These are phyloP conservation scores for Heliconius melpomene DNA, from an alignment of 1,140 invertebrate species.

Conservation along the genomic window DNA sequence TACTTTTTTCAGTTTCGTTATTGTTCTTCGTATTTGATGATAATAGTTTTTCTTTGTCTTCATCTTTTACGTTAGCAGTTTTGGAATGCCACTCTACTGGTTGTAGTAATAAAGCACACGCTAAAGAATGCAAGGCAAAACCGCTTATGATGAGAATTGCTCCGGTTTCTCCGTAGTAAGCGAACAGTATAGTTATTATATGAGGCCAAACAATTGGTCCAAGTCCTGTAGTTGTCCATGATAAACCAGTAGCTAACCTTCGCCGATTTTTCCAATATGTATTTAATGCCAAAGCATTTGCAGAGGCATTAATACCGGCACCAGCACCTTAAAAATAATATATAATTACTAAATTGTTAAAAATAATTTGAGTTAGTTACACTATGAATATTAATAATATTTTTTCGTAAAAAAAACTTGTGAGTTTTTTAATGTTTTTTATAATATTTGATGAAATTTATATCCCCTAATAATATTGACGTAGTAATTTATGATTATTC, in stretches of 20 bases:
- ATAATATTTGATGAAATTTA: no score
- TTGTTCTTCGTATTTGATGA: conserved; percentile 40
- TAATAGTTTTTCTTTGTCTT: conserved; percentile 60
- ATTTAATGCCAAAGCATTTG: conserved; percentile 83
- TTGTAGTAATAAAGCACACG: conserved; percentile 82
- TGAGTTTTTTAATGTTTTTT: no score
- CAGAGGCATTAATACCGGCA: conserved; percentile 82
- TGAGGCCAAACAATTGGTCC: conserved; percentile 82
- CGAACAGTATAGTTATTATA: conserved; percentile 80
- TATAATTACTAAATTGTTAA: background rate
- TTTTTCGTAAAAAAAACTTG: no score
- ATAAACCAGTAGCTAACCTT: conserved; percentile 81
- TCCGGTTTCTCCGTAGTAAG: conserved; percentile 81
- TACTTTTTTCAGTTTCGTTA: conserved; percentile 47
- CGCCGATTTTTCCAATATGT: conserved; percentile 83
- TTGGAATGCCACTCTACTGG: conserved; percentile 84
- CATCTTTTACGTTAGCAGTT: conserved; percentile 42
- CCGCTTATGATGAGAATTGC: conserved; percentile 82
- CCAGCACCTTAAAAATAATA: conserved; percentile 78
- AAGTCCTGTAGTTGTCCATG: conserved; percentile 83
- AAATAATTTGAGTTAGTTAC: background rate
- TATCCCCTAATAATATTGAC: no score
- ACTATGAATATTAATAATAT: no score
- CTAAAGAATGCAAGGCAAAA: conserved; percentile 82
- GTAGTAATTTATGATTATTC: no score